Base-by-base conservation (phyloP, 2,888 invertebrate genomes). In the Rhagonycha lutea region DNA sequence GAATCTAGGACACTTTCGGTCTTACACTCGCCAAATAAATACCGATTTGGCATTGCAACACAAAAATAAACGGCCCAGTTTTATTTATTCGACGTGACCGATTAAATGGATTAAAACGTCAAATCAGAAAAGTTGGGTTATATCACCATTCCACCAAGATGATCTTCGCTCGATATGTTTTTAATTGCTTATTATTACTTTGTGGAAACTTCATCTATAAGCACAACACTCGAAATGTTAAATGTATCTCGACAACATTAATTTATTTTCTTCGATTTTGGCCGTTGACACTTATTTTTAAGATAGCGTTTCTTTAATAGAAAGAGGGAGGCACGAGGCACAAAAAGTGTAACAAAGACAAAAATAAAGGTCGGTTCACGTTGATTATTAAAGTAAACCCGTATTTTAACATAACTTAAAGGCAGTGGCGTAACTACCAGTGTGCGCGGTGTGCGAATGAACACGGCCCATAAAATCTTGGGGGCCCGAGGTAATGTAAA, bases 1-100 rank as follows among this genome's bases (percentile, higher is more conserved):
- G 79, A 68, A 72, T 80, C 76, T 70, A 80, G 18, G 4, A 76
- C 61, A 61, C 14, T 63, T 18, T 76, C 70, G 23, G 11, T 63
- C 29, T 75, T 69, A 61, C 47, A 76, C 32, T 73, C 69, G 11
- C 70, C 61, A 24, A 47, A 47, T n/a, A 47, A 47, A 47, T 47
- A 47, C 8, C 47, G 47, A 47, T 47, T 47, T 47, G 47, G 47
- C 47, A 47, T 65, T 11, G 63, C 8, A 24, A 26, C 14, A 61
- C 26, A 24, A 65, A 24, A 65, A 23, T 24, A 65, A 47, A 8
- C n/a, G n/a, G n/a, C 7, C 47, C n/a, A 47, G n/a, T 47, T 47
- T 47, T 12, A 65, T 23, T 11, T 24, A 65, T 18, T 26, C 26
- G 24, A 65, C 63, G 18, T 65, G 26, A 23, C 62, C 12, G 63